phyloP scores from a whole-genome alignment of 23 tunicate genomes.

The Botrylloides violaceus region DNA sequence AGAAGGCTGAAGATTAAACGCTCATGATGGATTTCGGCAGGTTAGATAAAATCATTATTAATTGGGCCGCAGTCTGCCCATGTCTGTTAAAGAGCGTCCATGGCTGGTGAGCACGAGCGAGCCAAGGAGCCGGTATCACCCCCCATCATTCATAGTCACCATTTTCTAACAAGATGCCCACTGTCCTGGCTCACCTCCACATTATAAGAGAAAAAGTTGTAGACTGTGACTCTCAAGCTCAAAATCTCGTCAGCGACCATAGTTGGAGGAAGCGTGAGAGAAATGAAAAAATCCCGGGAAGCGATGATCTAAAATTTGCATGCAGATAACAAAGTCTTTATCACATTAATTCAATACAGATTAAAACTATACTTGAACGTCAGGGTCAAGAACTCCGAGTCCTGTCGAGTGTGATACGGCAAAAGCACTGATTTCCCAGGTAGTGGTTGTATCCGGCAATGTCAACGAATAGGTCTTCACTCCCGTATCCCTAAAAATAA shows the following conservation, averaged over 20 bases:
- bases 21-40: too few relatives aligned
- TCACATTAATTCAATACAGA: background rate
- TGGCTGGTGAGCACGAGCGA: too few relatives aligned
- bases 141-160: too few relatives aligned
- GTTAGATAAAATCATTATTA: too few relatives aligned
- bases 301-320: constrained; percentile 61
- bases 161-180: too few relatives aligned
- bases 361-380: constrained; percentile 7
- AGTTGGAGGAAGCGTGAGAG: constrained; percentile 65
- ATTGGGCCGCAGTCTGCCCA: too few relatives aligned
- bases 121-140: too few relatives aligned
- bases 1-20: background rate
- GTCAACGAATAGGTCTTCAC: constrained; percentile 42
- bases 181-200: constrained; percentile 43
- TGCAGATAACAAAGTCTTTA: background rate
- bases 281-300: constrained; percentile 66
- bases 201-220: constrained; percentile 50
- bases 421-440: constrained; percentile 75
- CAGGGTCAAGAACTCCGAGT: constrained; percentile 43
- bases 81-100: too few relatives aligned
- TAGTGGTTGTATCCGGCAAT: constrained; percentile 84
- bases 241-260: constrained; percentile 61
- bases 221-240: constrained; percentile 62
- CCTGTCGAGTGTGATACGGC: constrained; percentile 65
- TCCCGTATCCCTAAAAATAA: constrained; percentile 45